phyloP scores from a whole-genome alignment of 2,797 vertebrate genomes.

The Ctenochaetus hawaiiensis region DNA sequence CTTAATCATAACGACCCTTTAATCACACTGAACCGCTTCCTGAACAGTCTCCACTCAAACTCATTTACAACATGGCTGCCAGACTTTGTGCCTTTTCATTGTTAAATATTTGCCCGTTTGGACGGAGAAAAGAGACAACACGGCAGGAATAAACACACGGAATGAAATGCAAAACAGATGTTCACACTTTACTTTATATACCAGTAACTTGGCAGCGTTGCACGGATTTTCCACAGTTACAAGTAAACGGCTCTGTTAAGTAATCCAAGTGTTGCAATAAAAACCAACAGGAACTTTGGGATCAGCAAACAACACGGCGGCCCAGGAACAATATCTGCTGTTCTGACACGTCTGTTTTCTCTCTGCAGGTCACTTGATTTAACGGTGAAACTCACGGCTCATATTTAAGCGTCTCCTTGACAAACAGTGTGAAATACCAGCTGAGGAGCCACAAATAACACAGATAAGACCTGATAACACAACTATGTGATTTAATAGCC shows the following conservation, averaged over 20 bases:
- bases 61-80: neutral
- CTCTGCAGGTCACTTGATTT: conserved; percentile 34
- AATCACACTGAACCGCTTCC: neutral
- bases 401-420: conserved; percentile 2
- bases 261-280: conserved; percentile 58
- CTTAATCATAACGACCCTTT: neutral
- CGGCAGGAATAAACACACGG: neutral
- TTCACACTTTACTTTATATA: conserved; percentile 6
- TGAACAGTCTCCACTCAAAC: neutral
- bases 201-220: neutral
- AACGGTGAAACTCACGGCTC: neutral
- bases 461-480: neutral
- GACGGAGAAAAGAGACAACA: neutral
- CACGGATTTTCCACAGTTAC: neutral
- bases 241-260: neutral
- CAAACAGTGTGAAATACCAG: conserved; percentile 16
- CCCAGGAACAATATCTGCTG: conserved; percentile 19
- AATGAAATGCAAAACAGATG: conserved; percentile 1
- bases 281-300: conserved; percentile 74
- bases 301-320: conserved; percentile 66
- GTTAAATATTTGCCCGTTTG: neutral
- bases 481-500: neutral
- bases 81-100: neutral
- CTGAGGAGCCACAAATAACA: neutral
- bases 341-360: conserved; percentile 40